Percentiles rank a stretch among this genome's conserved stretches.
phyloP scores from a whole-genome alignment of 2,797 vertebrate genomes.

The Microctenopoma stevenorrisi region DNA sequence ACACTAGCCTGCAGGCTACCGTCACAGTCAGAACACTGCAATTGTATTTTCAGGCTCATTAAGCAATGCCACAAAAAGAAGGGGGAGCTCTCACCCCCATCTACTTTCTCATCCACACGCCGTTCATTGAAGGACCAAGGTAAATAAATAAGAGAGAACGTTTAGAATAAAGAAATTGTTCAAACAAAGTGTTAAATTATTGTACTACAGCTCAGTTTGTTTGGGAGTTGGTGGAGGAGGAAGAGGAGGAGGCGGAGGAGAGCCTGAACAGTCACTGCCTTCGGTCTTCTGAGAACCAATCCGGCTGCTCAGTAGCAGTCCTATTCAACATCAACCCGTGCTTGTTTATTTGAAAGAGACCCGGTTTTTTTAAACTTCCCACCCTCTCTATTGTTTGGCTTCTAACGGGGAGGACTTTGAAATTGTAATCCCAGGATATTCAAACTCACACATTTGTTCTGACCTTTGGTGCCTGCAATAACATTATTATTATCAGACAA shows the following conservation, averaged over 20 bases:
- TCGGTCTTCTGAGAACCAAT: constrained; percentile 76
- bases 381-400: constrained; percentile 77
- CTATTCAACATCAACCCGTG: constrained; percentile 74
- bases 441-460: constrained; percentile 86
- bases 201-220: constrained; percentile 56
- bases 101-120: constrained; percentile 68
- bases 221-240: constrained; percentile 50
- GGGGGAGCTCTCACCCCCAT: constrained; percentile 55
- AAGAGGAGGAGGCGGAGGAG: constrained; percentile 55
- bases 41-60: constrained; percentile 91
- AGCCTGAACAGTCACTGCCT: constrained; percentile 57
- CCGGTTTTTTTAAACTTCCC: constrained; percentile 82
- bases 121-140: constrained; percentile 44
- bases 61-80: constrained; percentile 78
- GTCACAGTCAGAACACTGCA: constrained; percentile 86
- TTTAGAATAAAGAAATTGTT: constrained; percentile 49
- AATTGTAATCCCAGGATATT: constrained; percentile 87
- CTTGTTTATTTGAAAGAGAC: constrained; percentile 87
- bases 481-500: constrained; percentile 80
- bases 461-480: constrained; percentile 83
- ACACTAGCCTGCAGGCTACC: constrained; percentile 84
- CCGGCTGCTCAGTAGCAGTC: constrained; percentile 72
- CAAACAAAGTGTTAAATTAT: constrained; percentile 58
- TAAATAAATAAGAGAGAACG: constrained; percentile 41
- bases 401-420: constrained; percentile 86